A percentile compares a stretch with the other conserved stretches of the same genome.
phyloP scores from a whole-genome alignment of 2,113 vertebrate genomes.

The Phycodurus eques region DNA sequence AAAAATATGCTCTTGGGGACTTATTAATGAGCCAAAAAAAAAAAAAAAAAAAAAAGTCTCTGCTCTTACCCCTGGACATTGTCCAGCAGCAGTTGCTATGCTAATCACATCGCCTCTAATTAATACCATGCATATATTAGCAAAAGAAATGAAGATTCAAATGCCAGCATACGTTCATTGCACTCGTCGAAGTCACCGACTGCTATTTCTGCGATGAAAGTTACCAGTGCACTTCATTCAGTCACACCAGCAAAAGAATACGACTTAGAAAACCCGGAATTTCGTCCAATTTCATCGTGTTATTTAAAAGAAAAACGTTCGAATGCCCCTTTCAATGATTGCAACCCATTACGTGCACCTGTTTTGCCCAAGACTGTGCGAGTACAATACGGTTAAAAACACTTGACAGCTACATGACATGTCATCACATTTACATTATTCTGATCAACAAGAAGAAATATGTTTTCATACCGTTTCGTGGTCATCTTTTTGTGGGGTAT shows the following conservation, averaged over 20 bases:
- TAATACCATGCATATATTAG: slow-evolving; percentile 78
- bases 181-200: slow-evolving; percentile 51
- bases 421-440: neutral
- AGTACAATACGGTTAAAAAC: neutral
- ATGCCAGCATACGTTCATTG: slow-evolving; percentile 71
- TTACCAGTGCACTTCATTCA: slow-evolving; percentile 9
- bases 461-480: neutral
- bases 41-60: slow-evolving; percentile 35
- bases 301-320: too few relatives aligned
- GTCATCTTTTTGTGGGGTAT: neutral
- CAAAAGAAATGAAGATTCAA: slow-evolving; percentile 64
- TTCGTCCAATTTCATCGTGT: neutral
- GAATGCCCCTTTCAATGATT: too few relatives aligned
- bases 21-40: slow-evolving; percentile 56
- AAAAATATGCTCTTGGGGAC: slow-evolving; percentile 43
- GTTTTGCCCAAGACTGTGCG: too few relatives aligned
- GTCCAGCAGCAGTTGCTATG: slow-evolving; percentile 71
- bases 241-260: neutral
- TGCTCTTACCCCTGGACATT: slow-evolving; percentile 64
- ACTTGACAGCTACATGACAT: neutral
- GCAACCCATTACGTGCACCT: too few relatives aligned
- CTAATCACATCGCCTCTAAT: slow-evolving; percentile 72
- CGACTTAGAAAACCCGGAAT: neutral
- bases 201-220: slow-evolving; percentile 46
- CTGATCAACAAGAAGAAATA: neutral